These are phyloP conservation scores for Sebastes diaconus DNA, from an alignment of 2,797 vertebrate genomes.

Conservation along the genomic window DNA sequence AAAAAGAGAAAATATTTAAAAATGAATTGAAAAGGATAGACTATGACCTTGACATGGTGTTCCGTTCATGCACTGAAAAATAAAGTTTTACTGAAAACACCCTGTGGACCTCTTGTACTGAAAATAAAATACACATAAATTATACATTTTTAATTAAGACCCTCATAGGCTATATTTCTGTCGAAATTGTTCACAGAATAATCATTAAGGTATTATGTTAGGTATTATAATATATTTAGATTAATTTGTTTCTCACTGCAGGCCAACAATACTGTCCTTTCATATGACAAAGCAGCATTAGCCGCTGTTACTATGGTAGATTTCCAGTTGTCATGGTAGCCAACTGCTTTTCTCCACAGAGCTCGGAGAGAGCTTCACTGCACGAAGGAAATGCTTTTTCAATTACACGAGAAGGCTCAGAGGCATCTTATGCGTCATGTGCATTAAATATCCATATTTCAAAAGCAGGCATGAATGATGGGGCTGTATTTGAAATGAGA, in stretches of 20 bases:
- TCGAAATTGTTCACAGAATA: neutral
- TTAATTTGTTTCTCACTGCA: neutral
- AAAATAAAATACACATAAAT: neutral
- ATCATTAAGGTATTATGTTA: neutral
- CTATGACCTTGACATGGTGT: constrained; percentile 81
- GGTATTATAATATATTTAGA: neutral
- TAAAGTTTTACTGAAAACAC: constrained; percentile 80
- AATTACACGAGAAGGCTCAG: constrained; percentile 13
- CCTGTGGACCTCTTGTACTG: constrained; percentile 20
- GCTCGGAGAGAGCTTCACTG: neutral
- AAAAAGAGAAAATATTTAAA: constrained; percentile 81
- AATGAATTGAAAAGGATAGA: constrained; percentile 74
- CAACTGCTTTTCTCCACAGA: constrained; percentile 23
- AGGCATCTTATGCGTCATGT: neutral
- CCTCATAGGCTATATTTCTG: neutral
- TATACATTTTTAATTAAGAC: neutral
- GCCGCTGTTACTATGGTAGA: constrained; percentile 61
- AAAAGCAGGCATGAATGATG: neutral
- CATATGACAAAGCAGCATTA: constrained; percentile 6
- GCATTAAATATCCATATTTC: constrained; percentile 28
- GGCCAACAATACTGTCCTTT: neutral
- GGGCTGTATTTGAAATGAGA: neutral
- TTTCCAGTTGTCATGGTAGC: constrained; percentile 77
- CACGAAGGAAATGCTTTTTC: constrained; percentile 24
- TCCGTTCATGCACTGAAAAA: constrained; percentile 86